phyloP scores from a whole-genome alignment of 2,113 vertebrate genomes.

The Daboia siamensis region DNA sequence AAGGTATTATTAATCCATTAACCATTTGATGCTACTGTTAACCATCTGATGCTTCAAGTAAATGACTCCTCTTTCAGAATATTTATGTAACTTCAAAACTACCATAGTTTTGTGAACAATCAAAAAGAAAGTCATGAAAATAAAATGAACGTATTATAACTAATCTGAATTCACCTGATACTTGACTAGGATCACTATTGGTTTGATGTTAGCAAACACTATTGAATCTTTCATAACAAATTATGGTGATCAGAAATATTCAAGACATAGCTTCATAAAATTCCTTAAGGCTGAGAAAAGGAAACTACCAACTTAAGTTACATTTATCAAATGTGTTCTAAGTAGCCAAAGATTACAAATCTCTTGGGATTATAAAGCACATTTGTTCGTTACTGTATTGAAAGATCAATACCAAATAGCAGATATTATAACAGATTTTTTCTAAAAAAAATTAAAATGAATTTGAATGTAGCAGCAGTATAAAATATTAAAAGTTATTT shows the following conservation, averaged over 20 bases:
- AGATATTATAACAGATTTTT: background rate
- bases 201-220: background rate
- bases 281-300: background rate
- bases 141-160: background rate
- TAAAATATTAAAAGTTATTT: background rate
- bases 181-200: background rate
- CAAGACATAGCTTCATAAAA: background rate
- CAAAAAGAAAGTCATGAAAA: background rate
- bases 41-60: background rate
- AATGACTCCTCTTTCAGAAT: background rate
- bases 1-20: background rate
- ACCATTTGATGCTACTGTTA: too few species aligned
- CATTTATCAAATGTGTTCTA: background rate
- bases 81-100: background rate
- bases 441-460: background rate
- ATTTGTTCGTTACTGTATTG: background rate
- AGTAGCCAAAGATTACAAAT: background rate
- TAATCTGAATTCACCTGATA: background rate
- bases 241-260: background rate
- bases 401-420: background rate
- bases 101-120: background rate
- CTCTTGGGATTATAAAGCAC: background rate
- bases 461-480: background rate
- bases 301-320: background rate
- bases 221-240: background rate